phyloP scores from a whole-genome alignment of 2,113 vertebrate genomes.

The Xyrauchen texanus region DNA sequence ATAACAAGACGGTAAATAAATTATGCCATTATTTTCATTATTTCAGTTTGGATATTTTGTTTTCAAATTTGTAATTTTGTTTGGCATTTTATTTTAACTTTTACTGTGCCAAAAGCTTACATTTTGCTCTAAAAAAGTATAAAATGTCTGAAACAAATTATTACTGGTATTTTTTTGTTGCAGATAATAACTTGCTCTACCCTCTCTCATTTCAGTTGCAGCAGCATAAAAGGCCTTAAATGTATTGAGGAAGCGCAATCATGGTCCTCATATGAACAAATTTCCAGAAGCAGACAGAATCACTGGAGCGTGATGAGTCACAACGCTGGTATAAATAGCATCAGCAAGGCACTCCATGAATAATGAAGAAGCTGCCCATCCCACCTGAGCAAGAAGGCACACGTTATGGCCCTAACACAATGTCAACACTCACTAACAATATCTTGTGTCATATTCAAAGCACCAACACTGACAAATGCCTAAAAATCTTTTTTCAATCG shows the following conservation, averaged over 20 bases:
- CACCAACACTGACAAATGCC: background rate
- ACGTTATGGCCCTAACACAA: conserved; percentile 19
- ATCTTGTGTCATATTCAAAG: conserved; percentile 2
- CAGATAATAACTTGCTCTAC: conserved; percentile 15
- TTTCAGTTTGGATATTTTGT: no score
- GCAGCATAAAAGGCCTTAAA: conserved; percentile 14
- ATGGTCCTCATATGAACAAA: conserved; percentile 49
- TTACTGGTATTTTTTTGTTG: background rate
- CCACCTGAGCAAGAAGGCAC: conserved; percentile 57
- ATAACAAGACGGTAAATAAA: no score
- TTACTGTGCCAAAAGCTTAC: background rate
- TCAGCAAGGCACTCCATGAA: conserved; percentile 66
- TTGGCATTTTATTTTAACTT: no score
- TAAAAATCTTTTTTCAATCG: background rate
- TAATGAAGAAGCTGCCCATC: conserved; percentile 65
- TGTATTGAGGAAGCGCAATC: conserved; percentile 38
- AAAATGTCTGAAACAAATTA: background rate
- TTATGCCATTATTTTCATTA: no score
- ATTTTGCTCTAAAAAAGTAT: background rate
- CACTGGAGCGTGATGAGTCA: conserved; percentile 66
- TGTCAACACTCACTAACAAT: conserved; percentile 4
- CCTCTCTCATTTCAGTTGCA: background rate
- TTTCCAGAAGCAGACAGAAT: conserved; percentile 60
- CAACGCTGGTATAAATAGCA: conserved; percentile 75
- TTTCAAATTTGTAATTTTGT: no score